These are phyloP conservation scores for Ophonus ardosiacus DNA, from an alignment of 2,888 invertebrate genomes.

Conservation along the genomic window DNA sequence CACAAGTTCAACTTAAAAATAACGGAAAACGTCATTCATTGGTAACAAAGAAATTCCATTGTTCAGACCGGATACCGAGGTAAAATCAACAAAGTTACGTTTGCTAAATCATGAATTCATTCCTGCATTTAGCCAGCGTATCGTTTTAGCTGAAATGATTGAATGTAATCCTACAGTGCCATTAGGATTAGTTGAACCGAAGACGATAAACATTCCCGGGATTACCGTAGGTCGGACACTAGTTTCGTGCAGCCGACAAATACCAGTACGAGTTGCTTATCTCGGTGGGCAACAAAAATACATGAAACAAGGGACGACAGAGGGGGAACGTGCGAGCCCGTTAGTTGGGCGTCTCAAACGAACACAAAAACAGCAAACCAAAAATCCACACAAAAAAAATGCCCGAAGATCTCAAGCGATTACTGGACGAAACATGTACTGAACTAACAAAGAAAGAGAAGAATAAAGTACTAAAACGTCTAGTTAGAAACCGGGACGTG, in stretches of 20 bases:
- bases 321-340: neutral
- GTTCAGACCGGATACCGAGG: neutral
- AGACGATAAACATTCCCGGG: neutral
- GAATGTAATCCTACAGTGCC: neutral
- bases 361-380: neutral
- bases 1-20: neutral
- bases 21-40: neutral
- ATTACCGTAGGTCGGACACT: too few relatives aligned
- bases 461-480: neutral
- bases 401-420: neutral
- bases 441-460: neutral
- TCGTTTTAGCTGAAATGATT: neutral
- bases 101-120: neutral
- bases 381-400: neutral
- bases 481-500: neutral
- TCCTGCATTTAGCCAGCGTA: neutral
- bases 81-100: neutral
- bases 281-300: too few relatives aligned
- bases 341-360: neutral
- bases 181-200: neutral
- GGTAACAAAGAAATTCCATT: neutral
- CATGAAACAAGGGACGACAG: neutral
- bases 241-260: too few relatives aligned
- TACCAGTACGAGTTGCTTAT: too few relatives aligned
- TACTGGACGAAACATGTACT: neutral